Evolutionary conservation across 2,113 vertebrate genomes (phyloP), one percentile per base, ranked within the genome.

Genomic region (Megaceryle torquata): DNA sequence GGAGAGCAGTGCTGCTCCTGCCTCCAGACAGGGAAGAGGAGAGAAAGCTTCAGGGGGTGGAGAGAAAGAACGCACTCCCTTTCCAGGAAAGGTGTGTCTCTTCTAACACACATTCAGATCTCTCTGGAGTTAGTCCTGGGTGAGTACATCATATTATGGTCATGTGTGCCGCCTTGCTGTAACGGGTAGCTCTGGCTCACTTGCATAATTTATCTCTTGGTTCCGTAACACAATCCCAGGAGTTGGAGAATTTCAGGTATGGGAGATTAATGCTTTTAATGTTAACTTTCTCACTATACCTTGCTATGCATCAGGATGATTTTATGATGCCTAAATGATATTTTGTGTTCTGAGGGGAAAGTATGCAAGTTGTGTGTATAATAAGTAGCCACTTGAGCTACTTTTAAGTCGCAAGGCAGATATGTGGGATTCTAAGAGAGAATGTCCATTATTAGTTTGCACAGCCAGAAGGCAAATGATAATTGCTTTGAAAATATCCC

Each of bases 51-150:
- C 5, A 81, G 79, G 94, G 91, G 95, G 96, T 94, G 96, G 97
- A 94, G 97, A 96, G 91, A 72, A 59, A 35, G 69, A 72, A 59
- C 39, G 61, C 14, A 56, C 65, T 89, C 53, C 37, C 85, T 65
- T 63, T 24, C 7, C 63, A 31, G 84, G 88, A 77, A 91, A 97
- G 93, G 95, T 79, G 85, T 77, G 91, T 88, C 95, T 88, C 6
- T 60, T 12, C 46, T 10, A 28, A 46, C 86, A 59, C 63, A 7
- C 20, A 74, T 21, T 74, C 90, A 72, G 71, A 77, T 11, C 7
- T 3, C 91, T 74, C 87, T 6, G 86, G 79, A 88, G 75, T 25
- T 19, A 9, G 68, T 1, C 46, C 17, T 5, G 17, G 82, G 80
- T 65, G 21, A 89, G 89, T 56, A 33, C 90, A 59, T 51, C 46